Evolutionary conservation across 2,888 invertebrate species (phyloP).

Genomic region (Maniola hyperantus): DNA sequence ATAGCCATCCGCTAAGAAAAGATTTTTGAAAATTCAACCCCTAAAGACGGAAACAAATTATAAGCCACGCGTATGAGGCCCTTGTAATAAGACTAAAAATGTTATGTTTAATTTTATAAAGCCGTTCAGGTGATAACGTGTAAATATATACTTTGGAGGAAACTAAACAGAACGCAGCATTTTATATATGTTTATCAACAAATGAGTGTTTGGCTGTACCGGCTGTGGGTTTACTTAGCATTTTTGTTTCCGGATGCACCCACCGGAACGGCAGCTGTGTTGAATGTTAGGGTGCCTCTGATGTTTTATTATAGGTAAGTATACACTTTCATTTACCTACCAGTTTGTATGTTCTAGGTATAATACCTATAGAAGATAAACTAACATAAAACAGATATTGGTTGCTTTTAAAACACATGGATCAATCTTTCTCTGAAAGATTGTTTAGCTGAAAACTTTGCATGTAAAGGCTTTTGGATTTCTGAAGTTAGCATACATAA

Average conservation of each 20-base stretch:
- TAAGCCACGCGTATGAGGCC: too few relatives aligned
- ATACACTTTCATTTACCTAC: slow-evolving; percentile 6
- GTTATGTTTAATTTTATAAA: too few relatives aligned
- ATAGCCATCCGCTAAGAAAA: too few relatives aligned
- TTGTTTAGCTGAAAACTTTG: too few relatives aligned
- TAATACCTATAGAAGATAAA: too few relatives aligned
- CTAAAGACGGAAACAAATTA: too few relatives aligned
- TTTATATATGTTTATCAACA: slow-evolving; percentile 19
- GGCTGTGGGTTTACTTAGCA: slow-evolving; percentile 27
- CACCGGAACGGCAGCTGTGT: slow-evolving; percentile 51
- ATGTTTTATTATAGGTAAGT: background rate
- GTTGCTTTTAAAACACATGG: background rate
- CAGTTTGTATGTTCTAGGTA: background rate
- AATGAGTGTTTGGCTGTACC: slow-evolving; percentile 15
- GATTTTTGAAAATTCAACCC: too few relatives aligned
- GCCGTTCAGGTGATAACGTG: background rate
- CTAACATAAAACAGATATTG: background rate
- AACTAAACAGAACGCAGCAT: slow-evolving; percentile 1
- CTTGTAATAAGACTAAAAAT: too few relatives aligned
- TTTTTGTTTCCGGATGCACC: slow-evolving; percentile 41
- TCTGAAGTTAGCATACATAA: too few relatives aligned
- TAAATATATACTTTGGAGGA: slow-evolving; percentile 5
- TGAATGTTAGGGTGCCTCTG: slow-evolving; percentile 7
- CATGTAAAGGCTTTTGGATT: too few relatives aligned
- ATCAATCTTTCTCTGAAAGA: background rate